Evolutionary conservation across 1,140 invertebrate species (phyloP).

Genomic region (Drosophila sproati): DNA sequence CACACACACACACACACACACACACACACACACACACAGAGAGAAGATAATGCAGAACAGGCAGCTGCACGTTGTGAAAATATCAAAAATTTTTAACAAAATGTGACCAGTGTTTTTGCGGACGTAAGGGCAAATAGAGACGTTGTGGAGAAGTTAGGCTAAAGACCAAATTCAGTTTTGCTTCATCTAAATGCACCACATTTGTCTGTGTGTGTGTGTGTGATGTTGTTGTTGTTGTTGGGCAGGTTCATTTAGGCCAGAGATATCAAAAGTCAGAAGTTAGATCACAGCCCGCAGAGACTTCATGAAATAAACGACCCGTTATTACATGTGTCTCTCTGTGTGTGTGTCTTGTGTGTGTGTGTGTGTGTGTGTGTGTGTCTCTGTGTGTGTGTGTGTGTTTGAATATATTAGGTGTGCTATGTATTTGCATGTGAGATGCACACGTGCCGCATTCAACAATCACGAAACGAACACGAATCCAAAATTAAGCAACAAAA

Average conservation of each 20-base stretch:
- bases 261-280: slow-evolving; percentile 79
- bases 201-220: slow-evolving; percentile 40
- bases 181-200: slow-evolving; percentile 75
- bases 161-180: slow-evolving; percentile 61
- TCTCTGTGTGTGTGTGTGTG: slow-evolving; percentile 14
- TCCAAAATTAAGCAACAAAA: not conserved
- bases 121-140: not conserved
- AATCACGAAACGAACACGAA: not conserved
- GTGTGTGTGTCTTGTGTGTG: slow-evolving; percentile 25
- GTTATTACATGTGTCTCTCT: slow-evolving; percentile 56
- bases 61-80: slow-evolving; percentile 81
- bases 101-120: slow-evolving; percentile 62
- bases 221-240: slow-evolving; percentile 22
- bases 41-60: slow-evolving; percentile 54
- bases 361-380: slow-evolving; percentile 13
- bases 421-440: slow-evolving; percentile 15
- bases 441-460: not conserved
- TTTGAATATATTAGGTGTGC: slow-evolving; percentile 5
- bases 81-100: slow-evolving; percentile 79
- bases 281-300: slow-evolving; percentile 46
- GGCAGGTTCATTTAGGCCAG: slow-evolving; percentile 71
- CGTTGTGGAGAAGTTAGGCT: slow-evolving; percentile 13
- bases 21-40: slow-evolving; percentile 23
- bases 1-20: slow-evolving; percentile 2
- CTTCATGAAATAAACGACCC: slow-evolving; percentile 59